Base-by-base conservation (phyloP, 2,888 invertebrate genomes). In the Dynastes maya region DNA sequence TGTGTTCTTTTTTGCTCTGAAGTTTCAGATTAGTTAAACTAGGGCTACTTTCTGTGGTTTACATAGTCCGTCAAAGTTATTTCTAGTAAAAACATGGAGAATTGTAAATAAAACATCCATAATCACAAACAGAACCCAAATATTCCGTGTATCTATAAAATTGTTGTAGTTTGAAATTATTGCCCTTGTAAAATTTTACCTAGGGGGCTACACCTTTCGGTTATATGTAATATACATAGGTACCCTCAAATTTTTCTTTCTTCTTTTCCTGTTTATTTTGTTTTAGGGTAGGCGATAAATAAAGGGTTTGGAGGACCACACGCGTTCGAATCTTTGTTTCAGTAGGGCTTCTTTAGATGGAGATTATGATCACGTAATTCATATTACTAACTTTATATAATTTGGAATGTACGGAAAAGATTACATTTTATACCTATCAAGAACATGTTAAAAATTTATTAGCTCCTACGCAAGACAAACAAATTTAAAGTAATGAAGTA, bases 171-270 rank as follows among this genome's bases (percentile, higher is more conserved):
- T 58, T 40, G 16, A 72, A 55, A 58, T 72, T 72, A 72, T 72
- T 72, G 72, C 72, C 72, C 72, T 72, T 72, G 72, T 72, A 72
- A 72, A 72, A 72, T 58, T 61, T 51, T 72, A 72, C 72, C 72
- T 72, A 72, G 16, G 53, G 53, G 67, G 45, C 45, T 49, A 49
- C 67, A 49, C 45, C 67, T 55, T 22, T 64, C 45, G 40, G 29
- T 37, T 16, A 16, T 72, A 58, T 5, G 32, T 32, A 32, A 32
- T 32, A 32, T 32, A 5, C 32, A 32, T 32, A 72, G 53, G 58
- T 72, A 58, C 55, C 40, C 58, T 16, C 8, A 72, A 37, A 68
- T 68, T 68, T 58, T 72, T 58, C 37, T 53, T 68, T 70, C 37
- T 53, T 53, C 53, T 16, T 70, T 58, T 72, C 55, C 72, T 72